A percentile compares a stretch with the other conserved stretches of the same genome.
Evolutionary conservation across 2,113 vertebrate species (phyloP).

Genomic region (Nothocercus nigrocapillus): DNA sequence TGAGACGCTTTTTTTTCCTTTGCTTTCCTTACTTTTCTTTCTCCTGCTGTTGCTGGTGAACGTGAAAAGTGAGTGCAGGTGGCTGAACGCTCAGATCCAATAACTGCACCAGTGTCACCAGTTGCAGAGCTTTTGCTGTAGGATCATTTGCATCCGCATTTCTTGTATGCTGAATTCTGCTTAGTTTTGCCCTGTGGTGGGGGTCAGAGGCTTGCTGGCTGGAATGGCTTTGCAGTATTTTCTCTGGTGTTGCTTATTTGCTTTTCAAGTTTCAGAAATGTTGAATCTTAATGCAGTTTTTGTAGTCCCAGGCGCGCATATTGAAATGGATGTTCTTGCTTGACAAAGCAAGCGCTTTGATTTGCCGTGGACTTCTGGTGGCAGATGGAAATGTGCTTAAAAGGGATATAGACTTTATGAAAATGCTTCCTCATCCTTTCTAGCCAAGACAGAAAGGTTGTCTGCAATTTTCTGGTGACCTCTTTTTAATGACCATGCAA

Average conservation of each 20-base stretch:
- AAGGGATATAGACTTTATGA: background rate
- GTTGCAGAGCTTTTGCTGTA: background rate
- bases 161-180: background rate
- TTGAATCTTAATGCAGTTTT: background rate
- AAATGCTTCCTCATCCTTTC: background rate
- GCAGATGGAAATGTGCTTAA: background rate
- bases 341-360: background rate
- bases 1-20: background rate
- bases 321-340: background rate
- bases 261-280: background rate
- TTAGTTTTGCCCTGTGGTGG: background rate
- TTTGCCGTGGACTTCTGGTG: background rate
- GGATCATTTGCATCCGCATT: background rate
- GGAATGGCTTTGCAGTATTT: background rate
- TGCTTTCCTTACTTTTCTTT: background rate
- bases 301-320: background rate
- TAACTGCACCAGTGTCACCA: background rate
- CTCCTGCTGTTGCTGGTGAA: background rate
- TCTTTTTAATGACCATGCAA: conserved; percentile 55
- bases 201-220: background rate
- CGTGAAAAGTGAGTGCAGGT: rapidly evolving
- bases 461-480: conserved; percentile 42
- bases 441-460: background rate
- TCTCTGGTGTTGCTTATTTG: background rate
- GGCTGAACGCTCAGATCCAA: background rate